Evolutionary conservation across 2,797 vertebrate genomes (phyloP).

Genomic region (Thalassophryne amazonica): DNA sequence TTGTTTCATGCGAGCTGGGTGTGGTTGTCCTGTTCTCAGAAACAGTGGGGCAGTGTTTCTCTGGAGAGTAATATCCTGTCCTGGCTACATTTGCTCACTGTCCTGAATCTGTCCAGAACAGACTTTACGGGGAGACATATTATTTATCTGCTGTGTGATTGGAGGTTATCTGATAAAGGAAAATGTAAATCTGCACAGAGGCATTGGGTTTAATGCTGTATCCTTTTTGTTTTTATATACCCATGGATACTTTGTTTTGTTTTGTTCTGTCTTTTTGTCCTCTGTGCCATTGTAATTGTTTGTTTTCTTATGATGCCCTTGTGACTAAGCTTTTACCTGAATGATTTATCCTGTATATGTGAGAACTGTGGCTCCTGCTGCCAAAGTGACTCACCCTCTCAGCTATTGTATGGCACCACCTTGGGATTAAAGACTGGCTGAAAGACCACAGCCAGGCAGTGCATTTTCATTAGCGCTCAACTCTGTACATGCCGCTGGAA

Average conservation of each 20-base stretch:
- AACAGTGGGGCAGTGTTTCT: no score
- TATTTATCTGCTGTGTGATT: constrained; percentile 27
- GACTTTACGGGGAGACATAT: constrained; percentile 3
- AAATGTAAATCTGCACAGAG: constrained; percentile 23
- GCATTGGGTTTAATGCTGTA: background rate
- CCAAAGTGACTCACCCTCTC: constrained; percentile 33
- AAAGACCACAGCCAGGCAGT: constrained; percentile 11
- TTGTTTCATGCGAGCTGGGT: constrained; percentile 54
- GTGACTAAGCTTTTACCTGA: constrained; percentile 23
- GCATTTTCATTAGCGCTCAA: constrained; percentile 20
- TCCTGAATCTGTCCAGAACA: constrained; percentile 18
- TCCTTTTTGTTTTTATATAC: background rate
- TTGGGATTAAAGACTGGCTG: constrained; percentile 12
- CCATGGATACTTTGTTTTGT: background rate
- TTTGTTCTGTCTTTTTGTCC: constrained; percentile 1
- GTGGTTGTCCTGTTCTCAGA: constrained; percentile 55
- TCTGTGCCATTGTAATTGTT: constrained; percentile 31
- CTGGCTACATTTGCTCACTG: background rate
- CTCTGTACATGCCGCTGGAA: no score
- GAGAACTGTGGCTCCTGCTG: constrained; percentile 22
- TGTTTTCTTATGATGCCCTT: constrained; percentile 47
- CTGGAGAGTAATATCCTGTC: constrained; percentile 51
- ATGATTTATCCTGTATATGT: constrained; percentile 52
- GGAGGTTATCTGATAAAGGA: constrained; percentile 48
- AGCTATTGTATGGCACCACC: constrained; percentile 32